phyloP scores from a whole-genome alignment of 2,797 vertebrate species.

The Tolypeutes matacus region DNA sequence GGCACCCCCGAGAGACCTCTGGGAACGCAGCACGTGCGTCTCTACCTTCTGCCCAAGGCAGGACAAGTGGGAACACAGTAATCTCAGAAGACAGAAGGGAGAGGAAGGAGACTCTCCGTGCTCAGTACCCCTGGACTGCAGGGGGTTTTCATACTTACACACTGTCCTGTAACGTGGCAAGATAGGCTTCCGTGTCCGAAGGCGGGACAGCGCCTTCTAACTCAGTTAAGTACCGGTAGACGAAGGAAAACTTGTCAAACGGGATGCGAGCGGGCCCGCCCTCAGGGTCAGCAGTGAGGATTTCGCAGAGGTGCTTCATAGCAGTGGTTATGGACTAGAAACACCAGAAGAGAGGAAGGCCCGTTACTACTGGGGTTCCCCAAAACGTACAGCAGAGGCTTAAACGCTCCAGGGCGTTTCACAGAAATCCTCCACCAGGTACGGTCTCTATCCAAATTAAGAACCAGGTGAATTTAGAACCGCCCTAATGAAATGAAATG shows the following conservation, averaged over 20 bases:
- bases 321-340: slow-evolving; percentile 90
- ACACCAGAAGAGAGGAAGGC: background rate
- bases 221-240: slow-evolving; percentile 92
- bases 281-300: slow-evolving; percentile 92
- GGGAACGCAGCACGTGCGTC: fast-evolving
- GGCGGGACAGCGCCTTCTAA: slow-evolving; percentile 90
- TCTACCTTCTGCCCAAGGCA: background rate
- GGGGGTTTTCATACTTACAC: slow-evolving; percentile 87
- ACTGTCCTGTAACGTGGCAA: slow-evolving; percentile 86
- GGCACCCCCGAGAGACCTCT: fast-evolving
- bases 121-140: fast-evolving
- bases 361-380: background rate
- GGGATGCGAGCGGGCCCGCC: slow-evolving; percentile 91
- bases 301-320: slow-evolving; percentile 93
- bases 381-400: background rate
- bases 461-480: background rate
- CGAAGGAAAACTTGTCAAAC: slow-evolving; percentile 88
- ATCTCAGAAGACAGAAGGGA: background rate
- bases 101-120: no score
- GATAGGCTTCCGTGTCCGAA: slow-evolving; percentile 86
- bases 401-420: background rate
- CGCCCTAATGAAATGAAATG: background rate
- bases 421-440: background rate
- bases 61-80: background rate
- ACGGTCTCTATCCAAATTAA: background rate